phyloP scores from a whole-genome alignment of 2,888 invertebrate genomes.

The Steinernema carpocapsae region DNA sequence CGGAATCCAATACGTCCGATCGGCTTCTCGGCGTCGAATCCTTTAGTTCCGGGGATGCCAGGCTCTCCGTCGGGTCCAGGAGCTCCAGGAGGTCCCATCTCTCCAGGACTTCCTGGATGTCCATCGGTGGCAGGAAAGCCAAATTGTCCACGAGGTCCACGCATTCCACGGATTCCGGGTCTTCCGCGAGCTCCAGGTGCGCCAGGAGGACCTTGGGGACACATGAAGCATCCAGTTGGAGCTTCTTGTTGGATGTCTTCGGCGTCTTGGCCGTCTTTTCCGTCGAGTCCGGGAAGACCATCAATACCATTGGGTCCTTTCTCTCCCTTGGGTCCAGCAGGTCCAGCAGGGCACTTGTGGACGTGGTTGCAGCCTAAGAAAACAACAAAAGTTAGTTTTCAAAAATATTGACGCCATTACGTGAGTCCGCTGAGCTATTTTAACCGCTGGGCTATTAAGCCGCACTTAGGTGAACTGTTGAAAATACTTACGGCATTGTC shows the following conservation, averaged over 20 bases:
- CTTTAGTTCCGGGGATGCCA: slow-evolving; percentile 54
- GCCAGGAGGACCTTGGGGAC: slow-evolving; percentile 49
- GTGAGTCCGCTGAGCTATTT: too few relatives aligned
- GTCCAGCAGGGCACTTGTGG: slow-evolving; percentile 61
- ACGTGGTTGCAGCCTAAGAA: slow-evolving; percentile 48
- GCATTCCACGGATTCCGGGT: slow-evolving; percentile 39
- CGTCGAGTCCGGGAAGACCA: slow-evolving; percentile 56
- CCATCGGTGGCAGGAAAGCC: slow-evolving; percentile 35
- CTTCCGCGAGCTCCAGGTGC: slow-evolving; percentile 40
- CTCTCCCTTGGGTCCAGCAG: slow-evolving; percentile 49
- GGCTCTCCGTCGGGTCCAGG: slow-evolving; percentile 42
- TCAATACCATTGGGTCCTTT: slow-evolving; percentile 50
- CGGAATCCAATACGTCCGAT: slow-evolving; percentile 50
- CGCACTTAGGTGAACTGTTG: neutral
- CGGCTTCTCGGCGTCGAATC: slow-evolving; percentile 59
- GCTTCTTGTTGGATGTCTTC: slow-evolving; percentile 23
- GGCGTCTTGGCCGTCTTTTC: slow-evolving; percentile 49
- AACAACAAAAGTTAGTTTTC: neutral
- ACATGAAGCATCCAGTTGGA: slow-evolving; percentile 17
- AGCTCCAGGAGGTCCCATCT: slow-evolving; percentile 30
- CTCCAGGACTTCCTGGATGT: slow-evolving; percentile 55
- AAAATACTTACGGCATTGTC: neutral
- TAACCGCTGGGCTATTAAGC: too few relatives aligned
- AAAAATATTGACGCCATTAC: too few relatives aligned
- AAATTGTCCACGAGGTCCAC: slow-evolving; percentile 27